Evolutionary conservation across 1,140 invertebrate species (phyloP), one percentile per base, ranked within the genome.

Genomic region (Hylaeus anthracinus): DNA sequence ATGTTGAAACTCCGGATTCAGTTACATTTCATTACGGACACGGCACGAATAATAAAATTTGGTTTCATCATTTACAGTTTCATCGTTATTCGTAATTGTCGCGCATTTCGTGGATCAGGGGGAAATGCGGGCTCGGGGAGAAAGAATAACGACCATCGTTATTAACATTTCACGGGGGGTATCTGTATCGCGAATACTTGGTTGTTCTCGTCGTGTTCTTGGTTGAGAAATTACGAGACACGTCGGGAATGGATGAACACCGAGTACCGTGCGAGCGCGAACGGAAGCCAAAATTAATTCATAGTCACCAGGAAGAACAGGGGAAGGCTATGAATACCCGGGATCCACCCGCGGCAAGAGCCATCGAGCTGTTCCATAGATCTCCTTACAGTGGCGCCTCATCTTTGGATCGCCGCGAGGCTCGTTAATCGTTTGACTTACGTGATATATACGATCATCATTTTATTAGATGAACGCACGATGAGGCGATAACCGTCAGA

Each of bases 271-370:
- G 65, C 48, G 63, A 26, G 60, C 63, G 53, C 51, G 71, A 70
- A 56, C 45, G 41, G 67, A 63, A 72, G 58, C 58, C 77, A 66
- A 86, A 88, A 88, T 88, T 88, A 88, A 88, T 88, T 84, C 82
- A 81, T 82, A 86, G 67, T 86, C 72, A 81, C 51, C 76, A 45
- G 64, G 41, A 58, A 51, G 58, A 69, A 79, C 43, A 39, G 53
- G 51, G 65, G 51, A 73, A 56, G 43, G 10, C 76, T 79, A 72
- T 81, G 83, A 85, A 86, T 88, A 85, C 65, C 53, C 67, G 67
- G 56, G 37, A 65, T 65, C 66, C 75, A 72, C 65, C 51, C 45
- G 72, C 39, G n/a, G 12, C 43, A 10, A 15, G n/a, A 51, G 26
- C 43, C 64, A 63, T 74, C 72, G 72, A 43, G 58, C 9, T 37